Evolutionary conservation across 1,140 invertebrate species (phyloP).

Genomic region (Meloidogyne hapla): DNA sequence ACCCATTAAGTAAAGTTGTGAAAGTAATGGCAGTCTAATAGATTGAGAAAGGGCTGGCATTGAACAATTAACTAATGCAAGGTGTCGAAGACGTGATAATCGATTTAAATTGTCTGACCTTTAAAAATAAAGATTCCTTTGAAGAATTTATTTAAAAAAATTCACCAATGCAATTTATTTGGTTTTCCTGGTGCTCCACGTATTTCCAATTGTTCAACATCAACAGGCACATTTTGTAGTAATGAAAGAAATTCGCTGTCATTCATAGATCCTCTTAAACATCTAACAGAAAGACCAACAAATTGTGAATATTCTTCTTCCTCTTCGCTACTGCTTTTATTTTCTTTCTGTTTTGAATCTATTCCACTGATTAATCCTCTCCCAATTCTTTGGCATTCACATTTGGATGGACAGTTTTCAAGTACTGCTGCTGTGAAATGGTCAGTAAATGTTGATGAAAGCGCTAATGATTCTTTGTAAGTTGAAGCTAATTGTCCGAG

Average conservation of each 20-base stretch:
- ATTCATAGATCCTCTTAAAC: conserved; percentile 53
- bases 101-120: conserved; percentile 56
- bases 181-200: conserved; percentile 37
- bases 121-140: background rate
- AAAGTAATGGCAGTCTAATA: conserved; percentile 41
- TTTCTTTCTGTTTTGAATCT: background rate
- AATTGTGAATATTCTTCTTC: conserved; percentile 19
- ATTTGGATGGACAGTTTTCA: conserved; percentile 33
- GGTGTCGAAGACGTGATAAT: conserved; percentile 40
- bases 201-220: conserved; percentile 49
- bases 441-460: background rate
- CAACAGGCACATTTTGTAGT: conserved; percentile 45
- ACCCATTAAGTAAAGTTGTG: conserved; percentile 44
- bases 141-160: background rate
- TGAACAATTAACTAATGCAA: conserved; percentile 51
- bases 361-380: conserved; percentile 1
- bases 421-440: background rate
- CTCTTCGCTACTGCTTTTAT: background rate
- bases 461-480: background rate
- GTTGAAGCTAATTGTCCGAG: conserved; percentile 6
- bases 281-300: conserved; percentile 37
- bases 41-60: conserved; percentile 54
- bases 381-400: conserved; percentile 27
- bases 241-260: conserved; percentile 53
- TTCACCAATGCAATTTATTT: conserved; percentile 55